A percentile compares a stretch with the other conserved stretches of the same genome.
Evolutionary conservation across 2,113 vertebrate genomes (phyloP).

Genomic region (Macaca fascicularis): DNA sequence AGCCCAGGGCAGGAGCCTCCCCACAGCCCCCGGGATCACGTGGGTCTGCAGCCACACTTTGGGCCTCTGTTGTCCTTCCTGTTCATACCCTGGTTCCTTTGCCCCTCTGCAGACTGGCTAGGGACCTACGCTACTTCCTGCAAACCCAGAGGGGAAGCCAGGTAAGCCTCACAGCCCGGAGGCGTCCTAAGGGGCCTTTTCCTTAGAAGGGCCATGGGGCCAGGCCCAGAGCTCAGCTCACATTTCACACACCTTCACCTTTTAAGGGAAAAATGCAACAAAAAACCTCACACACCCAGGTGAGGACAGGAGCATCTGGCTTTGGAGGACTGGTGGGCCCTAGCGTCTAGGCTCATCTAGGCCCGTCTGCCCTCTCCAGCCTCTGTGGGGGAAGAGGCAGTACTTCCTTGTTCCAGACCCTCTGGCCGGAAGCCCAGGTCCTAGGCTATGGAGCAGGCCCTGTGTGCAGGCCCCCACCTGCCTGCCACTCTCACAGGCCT

Average conservation of each 20-base stretch:
- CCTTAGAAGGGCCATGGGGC: not conserved
- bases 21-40: not conserved
- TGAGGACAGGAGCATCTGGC: not conserved
- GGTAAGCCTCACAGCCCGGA: not conserved
- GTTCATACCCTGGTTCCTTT: not conserved
- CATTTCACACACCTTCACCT: no score
- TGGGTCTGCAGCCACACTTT: no score
- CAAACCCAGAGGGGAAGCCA: not conserved
- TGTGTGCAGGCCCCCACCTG: not conserved
- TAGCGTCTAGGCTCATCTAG: not conserved
- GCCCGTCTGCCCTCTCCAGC: not conserved
- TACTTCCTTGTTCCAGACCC: not conserved
- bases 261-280: no score
- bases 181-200: no score
- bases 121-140: not conserved
- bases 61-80: not conserved
- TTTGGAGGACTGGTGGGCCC: not conserved
- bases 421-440: not conserved
- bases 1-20: not conserved
- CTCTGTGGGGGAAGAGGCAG: not conserved
- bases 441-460: rapidly evolving
- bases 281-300: not conserved
- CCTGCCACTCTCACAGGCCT: not conserved
- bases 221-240: not conserved
- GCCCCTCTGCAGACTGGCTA: not conserved